Evolutionary conservation across 2,797 vertebrate species (phyloP), one percentile per base, ranked within the genome.

Genomic region (Cyprinella venusta): DNA sequence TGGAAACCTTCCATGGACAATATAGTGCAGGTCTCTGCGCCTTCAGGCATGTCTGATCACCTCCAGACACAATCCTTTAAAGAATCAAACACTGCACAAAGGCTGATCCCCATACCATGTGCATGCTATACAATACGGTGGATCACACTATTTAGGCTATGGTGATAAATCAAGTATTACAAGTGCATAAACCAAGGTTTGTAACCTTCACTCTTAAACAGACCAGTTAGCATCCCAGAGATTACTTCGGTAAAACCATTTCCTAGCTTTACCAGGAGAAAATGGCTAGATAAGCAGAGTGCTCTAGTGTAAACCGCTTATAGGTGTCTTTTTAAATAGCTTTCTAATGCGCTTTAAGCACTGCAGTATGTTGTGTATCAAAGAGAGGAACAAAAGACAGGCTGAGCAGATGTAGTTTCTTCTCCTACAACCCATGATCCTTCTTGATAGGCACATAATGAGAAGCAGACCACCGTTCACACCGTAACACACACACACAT

Each of bases 401-500:
- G 59, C 50, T 84, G 86, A 89, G 87, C 92, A 92, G 90, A 92
- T 91, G 92, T 88, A 83, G 89, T 79, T 87, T 90, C 87, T 81
- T 84, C 80, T 91, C 88, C 87, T 84, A 90, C 87, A 90, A 91
- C 89, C 88, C 87, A 79, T 93, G 93, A 94, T 93, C 90, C 86
- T 4, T 86, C 87, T 90, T 92, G 92, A 93, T 93, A 93, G 91
- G 88, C 86, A 68, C 91, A 91, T 93, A 94, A 94, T 93, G 92
- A 92, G 91, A 92, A 92, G 84, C 93, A 93, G 93, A 92, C 91
- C 89, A 90, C 90, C 87, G 88, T 93, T 94, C 91, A 92, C 90
- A 94, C 90, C 87, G 87, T 89, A 92, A 92, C 91, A 91, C 91
- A 89, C 91, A 90, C 89, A 94, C 90, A 94, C 89, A 91, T 92